Percentiles rank a stretch among this genome's conserved stretches.
These are phyloP conservation scores for Sterrhoptilus dennistouni DNA, from an alignment of 2,113 vertebrate species.

Conservation along the genomic window DNA sequence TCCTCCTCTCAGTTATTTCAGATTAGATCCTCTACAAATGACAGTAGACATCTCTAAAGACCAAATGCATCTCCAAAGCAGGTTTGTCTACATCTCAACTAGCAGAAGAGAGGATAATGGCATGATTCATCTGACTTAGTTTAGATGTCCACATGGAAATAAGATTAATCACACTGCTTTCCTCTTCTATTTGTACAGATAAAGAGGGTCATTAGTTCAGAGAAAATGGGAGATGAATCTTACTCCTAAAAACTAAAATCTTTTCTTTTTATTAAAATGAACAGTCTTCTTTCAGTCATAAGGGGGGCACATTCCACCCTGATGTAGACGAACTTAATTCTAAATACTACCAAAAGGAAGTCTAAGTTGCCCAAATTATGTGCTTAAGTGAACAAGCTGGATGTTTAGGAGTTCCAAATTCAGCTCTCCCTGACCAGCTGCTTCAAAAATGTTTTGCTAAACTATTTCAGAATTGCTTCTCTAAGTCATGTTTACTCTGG, in stretches of 20 bases:
- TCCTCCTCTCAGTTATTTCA: background rate
- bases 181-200: background rate
- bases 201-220: background rate
- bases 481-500: background rate
- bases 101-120: background rate
- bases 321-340: background rate
- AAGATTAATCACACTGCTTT: background rate
- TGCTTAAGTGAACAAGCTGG: background rate
- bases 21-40: background rate
- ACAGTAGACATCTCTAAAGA: background rate
- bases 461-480: background rate
- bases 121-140: slow-evolving; percentile 21
- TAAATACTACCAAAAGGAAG: background rate
- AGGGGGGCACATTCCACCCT: background rate
- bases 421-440: background rate
- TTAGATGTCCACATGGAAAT: slow-evolving; percentile 21
- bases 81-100: background rate
- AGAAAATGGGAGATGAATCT: background rate
- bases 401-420: background rate
- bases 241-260: background rate
- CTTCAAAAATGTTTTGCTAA: background rate
- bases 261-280: background rate
- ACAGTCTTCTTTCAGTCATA: background rate
- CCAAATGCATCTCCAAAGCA: background rate
- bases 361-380: background rate